A percentile compares a stretch with the other conserved stretches of the same genome.
These are phyloP conservation scores for Saccostrea echinata DNA, from an alignment of 1,140 invertebrate genomes.

Conservation along the genomic window DNA sequence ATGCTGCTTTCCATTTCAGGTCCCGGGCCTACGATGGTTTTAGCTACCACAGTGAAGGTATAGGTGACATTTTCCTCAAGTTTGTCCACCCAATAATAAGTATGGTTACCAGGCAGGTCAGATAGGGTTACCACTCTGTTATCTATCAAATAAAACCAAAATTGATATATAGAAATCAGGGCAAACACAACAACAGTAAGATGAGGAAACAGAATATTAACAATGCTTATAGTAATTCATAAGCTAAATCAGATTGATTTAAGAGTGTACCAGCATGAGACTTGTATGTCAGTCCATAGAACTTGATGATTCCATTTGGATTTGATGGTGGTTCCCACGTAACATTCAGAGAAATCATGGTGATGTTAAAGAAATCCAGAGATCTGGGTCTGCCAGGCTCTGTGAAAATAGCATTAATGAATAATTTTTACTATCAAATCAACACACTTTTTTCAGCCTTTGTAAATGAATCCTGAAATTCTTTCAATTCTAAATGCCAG, in stretches of 20 bases:
- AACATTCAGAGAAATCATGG: constrained; percentile 95
- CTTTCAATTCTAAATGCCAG: no score
- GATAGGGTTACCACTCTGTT: constrained; percentile 10
- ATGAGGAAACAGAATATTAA: no score
- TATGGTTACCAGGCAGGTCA: constrained; percentile 18
- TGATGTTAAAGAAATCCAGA: constrained; percentile 94
- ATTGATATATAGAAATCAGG: no score
- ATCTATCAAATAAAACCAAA: neutral
- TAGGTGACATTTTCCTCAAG: constrained; percentile 96
- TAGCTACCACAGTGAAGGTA: constrained; percentile 93
- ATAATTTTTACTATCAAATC: no score
- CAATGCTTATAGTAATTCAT: neutral
- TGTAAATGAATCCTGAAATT: neutral
- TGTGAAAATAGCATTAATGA: no score
- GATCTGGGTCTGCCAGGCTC: constrained; percentile 90
- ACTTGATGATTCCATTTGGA: constrained; percentile 93
- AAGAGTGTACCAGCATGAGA: constrained; percentile 55
- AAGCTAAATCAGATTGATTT: neutral
- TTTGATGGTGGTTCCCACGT: constrained; percentile 94
- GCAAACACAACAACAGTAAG: no score
- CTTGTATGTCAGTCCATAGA: constrained; percentile 95
- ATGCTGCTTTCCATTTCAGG: constrained; percentile 86
- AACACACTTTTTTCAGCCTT: no score
- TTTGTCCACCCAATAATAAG: constrained; percentile 82
- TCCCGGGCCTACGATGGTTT: constrained; percentile 85